These are phyloP conservation scores for Hycleus cichorii DNA, from an alignment of 1,140 invertebrate genomes.

Conservation along the genomic window DNA sequence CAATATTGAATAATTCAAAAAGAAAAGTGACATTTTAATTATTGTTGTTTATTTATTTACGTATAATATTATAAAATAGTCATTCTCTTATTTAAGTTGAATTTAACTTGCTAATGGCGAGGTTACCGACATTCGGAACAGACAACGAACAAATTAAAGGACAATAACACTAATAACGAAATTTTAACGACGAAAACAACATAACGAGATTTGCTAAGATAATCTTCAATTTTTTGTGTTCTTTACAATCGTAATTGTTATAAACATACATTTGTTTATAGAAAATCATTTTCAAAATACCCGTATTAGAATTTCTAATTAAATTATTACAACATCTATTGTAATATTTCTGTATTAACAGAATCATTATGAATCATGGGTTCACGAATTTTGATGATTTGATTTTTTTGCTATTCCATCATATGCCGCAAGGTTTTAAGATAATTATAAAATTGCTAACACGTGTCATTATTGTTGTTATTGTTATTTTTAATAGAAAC, in stretches of 20 bases:
- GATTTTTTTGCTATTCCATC: not conserved
- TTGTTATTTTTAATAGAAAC: too few species aligned
- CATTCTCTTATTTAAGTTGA: conserved; percentile 2
- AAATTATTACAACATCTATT: too few species aligned
- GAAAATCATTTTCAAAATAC: not conserved
- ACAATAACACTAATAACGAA: conserved; percentile 15
- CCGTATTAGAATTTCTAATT: too few species aligned
- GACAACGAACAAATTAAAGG: conserved; percentile 12
- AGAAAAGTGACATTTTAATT: too few species aligned
- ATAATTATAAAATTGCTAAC: too few species aligned
- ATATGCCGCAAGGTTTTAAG: not conserved
- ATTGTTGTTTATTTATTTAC: too few species aligned
- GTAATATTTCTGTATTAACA: not conserved
- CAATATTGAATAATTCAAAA: too few species aligned
- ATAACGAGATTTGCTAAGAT: too few species aligned
- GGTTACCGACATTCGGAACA: conserved; percentile 10
- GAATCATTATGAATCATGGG: not conserved
- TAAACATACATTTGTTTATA: not conserved
- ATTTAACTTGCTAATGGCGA: conserved; percentile 14
- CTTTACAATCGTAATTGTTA: too few species aligned
- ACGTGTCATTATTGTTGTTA: too few species aligned
- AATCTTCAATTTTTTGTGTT: too few species aligned
- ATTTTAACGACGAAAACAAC: conserved; percentile 1
- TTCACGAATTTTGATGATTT: not conserved
- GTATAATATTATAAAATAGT: too few species aligned